Percentiles rank a stretch among this genome's conserved stretches.
Evolutionary conservation across 2,888 invertebrate species (phyloP).

Genomic region (Augiades crinisus): DNA sequence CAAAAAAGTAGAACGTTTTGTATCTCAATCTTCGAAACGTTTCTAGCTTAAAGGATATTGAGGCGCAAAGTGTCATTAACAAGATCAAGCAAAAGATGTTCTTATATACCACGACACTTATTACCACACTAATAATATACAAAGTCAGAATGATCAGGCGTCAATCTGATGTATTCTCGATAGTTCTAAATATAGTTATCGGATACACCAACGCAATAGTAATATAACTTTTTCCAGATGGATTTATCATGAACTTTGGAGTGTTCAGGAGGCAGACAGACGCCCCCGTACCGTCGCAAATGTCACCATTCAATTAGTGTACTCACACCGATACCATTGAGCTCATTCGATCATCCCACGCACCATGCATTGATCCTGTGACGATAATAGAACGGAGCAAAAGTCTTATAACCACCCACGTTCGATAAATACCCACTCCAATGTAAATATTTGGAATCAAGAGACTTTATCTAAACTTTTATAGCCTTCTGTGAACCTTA

Average conservation of each 20-base stretch:
- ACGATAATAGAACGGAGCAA: slow-evolving; percentile 26
- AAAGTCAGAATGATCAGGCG: too few relatives aligned
- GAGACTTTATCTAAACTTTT: not conserved
- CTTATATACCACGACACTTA: too few relatives aligned
- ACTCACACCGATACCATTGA: slow-evolving; percentile 32
- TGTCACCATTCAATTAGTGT: slow-evolving; percentile 52
- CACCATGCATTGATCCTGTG: slow-evolving; percentile 29
- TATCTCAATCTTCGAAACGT: too few relatives aligned
- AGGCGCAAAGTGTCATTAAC: too few relatives aligned
- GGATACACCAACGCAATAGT: not conserved
- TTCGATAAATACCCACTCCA: slow-evolving; percentile 22
- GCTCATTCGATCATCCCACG: slow-evolving; percentile 38
- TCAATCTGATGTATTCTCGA: too few relatives aligned
- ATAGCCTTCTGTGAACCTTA: too few relatives aligned
- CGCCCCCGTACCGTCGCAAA: slow-evolving; percentile 54
- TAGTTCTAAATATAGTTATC: not conserved
- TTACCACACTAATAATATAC: too few relatives aligned
- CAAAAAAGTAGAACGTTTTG: too few relatives aligned
- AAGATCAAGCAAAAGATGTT: too few relatives aligned
- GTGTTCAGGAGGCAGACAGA: slow-evolving; percentile 35
- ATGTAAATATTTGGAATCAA: not conserved
- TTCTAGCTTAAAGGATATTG: too few relatives aligned
- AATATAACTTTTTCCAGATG: not conserved
- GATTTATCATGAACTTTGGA: not conserved
- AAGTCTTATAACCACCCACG: slow-evolving; percentile 1